phyloP scores from a whole-genome alignment of 2,797 vertebrate genomes.

The Esox lucius region DNA sequence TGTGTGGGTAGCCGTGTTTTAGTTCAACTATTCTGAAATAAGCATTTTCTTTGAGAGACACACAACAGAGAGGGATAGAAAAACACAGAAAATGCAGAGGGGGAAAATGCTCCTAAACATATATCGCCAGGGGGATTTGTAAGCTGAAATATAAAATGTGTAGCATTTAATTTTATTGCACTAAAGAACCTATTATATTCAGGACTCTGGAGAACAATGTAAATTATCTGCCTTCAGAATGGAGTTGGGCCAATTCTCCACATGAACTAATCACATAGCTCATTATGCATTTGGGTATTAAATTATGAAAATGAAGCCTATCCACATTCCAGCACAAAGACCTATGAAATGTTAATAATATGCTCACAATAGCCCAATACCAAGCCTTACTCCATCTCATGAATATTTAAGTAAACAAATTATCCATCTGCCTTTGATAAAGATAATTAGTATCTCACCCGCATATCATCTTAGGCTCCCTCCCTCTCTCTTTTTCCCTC shows the following conservation, averaged over 20 bases:
- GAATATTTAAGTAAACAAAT: slow-evolving; percentile 99
- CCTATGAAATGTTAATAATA: slow-evolving; percentile 99
- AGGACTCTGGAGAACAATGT: slow-evolving; percentile 99
- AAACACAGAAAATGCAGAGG: background rate
- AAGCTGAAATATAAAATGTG: slow-evolving; percentile 98
- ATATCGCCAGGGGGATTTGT: slow-evolving; percentile 95
- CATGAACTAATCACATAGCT: slow-evolving; percentile 99
- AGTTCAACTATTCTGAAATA: slow-evolving; percentile 79
- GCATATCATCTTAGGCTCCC: slow-evolving; percentile 91
- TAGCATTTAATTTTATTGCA: slow-evolving; percentile 99
- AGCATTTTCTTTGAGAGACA: slow-evolving; percentile 11
- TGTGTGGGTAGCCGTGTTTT: slow-evolving; percentile 95
- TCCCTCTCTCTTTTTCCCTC: slow-evolving; percentile 82
- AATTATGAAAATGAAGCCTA: slow-evolving; percentile 98
- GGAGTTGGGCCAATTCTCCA: slow-evolving; percentile 97
- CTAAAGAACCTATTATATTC: slow-evolving; percentile 98
- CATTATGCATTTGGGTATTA: slow-evolving; percentile 99
- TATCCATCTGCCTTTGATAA: slow-evolving; percentile 95
- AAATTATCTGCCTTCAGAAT: slow-evolving; percentile 99
- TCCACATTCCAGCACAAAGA: slow-evolving; percentile 98
- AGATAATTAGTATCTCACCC: slow-evolving; percentile 96
- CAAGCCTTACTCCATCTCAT: slow-evolving; percentile 92
- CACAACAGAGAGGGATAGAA: background rate
- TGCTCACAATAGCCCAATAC: slow-evolving; percentile 97
- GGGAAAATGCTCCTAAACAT: slow-evolving; percentile 55